phyloP scores from a whole-genome alignment of 2,113 vertebrate genomes.

The Petroica traversi region DNA sequence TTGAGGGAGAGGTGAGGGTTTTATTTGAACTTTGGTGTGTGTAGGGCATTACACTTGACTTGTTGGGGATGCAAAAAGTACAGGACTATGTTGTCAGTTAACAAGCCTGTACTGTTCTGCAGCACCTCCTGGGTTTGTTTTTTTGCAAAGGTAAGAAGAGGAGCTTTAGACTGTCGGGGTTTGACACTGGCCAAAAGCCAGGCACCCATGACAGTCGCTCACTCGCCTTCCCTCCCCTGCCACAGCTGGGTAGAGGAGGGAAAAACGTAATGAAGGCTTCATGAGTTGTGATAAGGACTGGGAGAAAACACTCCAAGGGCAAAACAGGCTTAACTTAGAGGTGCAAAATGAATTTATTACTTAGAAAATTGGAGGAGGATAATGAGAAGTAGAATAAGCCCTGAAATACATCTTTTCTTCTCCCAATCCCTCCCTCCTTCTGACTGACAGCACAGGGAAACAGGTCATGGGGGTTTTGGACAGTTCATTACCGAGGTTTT shows the following conservation, averaged over 20 bases:
- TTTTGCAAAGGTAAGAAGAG: neutral
- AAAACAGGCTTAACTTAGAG: neutral
- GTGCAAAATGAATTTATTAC: neutral
- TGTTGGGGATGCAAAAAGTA: neutral
- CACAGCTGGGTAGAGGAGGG: neutral
- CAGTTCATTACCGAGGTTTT: neutral
- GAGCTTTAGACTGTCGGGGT: neutral
- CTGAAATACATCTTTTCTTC: neutral
- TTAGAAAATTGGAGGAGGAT: neutral
- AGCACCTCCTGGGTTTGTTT: neutral
- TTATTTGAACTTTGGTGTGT: neutral
- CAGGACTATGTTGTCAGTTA: neutral
- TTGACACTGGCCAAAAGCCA: neutral
- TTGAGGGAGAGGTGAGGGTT: neutral
- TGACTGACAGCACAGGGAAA: too few species aligned
- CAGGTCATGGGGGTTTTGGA: neutral
- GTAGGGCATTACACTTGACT: rapidly evolving
- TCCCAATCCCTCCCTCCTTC: neutral
- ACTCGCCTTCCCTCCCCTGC: neutral
- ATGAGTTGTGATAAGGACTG: neutral
- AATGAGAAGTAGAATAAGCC: neutral
- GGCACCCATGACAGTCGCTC: neutral
- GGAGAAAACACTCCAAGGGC: neutral
- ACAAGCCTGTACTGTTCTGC: neutral
- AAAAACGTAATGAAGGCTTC: neutral